A percentile compares a stretch with the other conserved stretches of the same genome.
phyloP scores from a whole-genome alignment of 2,113 vertebrate species.

The Sarotherodon lohbergeri region DNA sequence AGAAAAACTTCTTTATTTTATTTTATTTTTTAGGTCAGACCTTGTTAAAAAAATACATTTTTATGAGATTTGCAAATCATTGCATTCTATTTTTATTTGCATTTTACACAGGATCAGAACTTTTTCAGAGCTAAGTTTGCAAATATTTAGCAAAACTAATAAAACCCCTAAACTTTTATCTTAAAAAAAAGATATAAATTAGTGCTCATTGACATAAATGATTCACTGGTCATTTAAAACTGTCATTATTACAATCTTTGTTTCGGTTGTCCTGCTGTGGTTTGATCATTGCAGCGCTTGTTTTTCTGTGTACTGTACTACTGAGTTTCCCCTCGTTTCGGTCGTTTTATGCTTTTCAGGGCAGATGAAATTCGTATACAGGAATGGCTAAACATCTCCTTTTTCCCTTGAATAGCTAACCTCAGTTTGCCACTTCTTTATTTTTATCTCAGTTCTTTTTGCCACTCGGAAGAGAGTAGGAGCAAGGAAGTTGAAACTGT shows the following conservation, averaged over 20 bases:
- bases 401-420: not conserved
- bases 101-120: not conserved
- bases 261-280: not conserved
- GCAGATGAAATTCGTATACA: not conserved
- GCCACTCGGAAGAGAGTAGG: slow-evolving; percentile 14
- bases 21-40: not conserved
- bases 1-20: not conserved
- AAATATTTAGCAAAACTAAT: not conserved
- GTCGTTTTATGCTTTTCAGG: not conserved
- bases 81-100: not conserved
- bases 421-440: slow-evolving; percentile 14
- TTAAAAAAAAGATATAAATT: not conserved
- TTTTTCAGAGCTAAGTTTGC: not conserved
- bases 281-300: not conserved
- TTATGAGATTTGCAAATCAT: not conserved
- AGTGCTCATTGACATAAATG: not conserved
- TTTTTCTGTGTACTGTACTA: not conserved
- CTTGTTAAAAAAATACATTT: not conserved
- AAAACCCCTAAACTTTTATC: not conserved
- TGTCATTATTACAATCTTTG: not conserved
- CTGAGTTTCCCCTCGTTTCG: not conserved
- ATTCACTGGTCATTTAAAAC: not conserved
- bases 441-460: slow-evolving; percentile 23
- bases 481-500: slow-evolving; percentile 35
- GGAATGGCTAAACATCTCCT: not conserved